Base-by-base conservation (phyloP, 2,888 invertebrate species). In the Caprella mutica region DNA sequence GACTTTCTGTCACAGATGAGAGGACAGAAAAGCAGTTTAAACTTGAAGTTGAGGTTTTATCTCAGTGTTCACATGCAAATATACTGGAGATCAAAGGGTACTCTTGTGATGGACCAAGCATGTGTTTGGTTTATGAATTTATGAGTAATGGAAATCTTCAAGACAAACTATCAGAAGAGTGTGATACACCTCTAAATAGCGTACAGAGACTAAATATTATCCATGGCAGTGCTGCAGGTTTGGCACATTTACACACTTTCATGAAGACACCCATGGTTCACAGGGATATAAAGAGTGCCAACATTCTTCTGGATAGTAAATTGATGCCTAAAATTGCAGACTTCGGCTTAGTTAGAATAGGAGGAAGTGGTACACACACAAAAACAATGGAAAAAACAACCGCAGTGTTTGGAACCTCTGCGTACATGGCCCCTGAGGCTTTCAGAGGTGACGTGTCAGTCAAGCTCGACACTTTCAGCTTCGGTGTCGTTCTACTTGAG, bases 361-460 rank as follows among this genome's bases (percentile, higher is more conserved):
- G 75, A 6, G 69, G 55, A 69, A 72, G 69, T 73, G 77, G 67
- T 8, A 66, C 67, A n/a, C 64, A 67, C 29, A 61, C 64, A 74
- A 76, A 51, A 52, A 66, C 55, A 60, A 58, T 56, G 55, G 71
- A 74, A 23, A 70, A 73, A 54, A 75, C 78, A 4, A 76, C 77
- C 14, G 77, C 76, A 9, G 76, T 80, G 24, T 76, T 79, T 70
- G 85, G 85, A 3, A 84, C 84, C 12, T 76, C 77, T 5, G 83
- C 83, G 0, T 86, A 86, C 71, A 83, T 85, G 81, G 80, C 86
- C n/a, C 82, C 81, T 1, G 86, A 87, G 73, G 81, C 81, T 27
- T 79, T 80, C 66, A 70, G 72, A 66, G 77, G 77, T 35, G 82
- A 80, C 58, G 76, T 83, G 46, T 84, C 85, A n/a, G 78, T 81